Conservation (phyloP, 2,113 vertebrate species). For the Mohoua ochrocephala region DNA sequence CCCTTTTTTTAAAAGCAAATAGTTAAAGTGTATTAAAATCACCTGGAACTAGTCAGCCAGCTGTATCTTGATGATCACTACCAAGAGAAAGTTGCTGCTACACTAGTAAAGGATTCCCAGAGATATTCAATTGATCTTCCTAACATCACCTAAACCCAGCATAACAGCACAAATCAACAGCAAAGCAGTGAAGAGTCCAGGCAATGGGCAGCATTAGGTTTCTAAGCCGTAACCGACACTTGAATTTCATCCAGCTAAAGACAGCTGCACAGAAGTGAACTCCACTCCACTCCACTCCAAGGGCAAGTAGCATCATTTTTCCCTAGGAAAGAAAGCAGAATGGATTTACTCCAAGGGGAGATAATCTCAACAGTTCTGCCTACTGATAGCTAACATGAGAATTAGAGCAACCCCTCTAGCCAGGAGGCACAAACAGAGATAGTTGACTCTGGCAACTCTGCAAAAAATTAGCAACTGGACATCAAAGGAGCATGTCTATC, state of each 20-base stretch:
- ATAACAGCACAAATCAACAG: not conserved
- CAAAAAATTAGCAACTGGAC: not conserved
- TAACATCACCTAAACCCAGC: not conserved
- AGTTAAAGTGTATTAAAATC: not conserved
- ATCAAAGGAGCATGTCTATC: not conserved
- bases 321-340: not conserved
- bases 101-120: not conserved
- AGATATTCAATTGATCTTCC: not conserved
- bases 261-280: not conserved
- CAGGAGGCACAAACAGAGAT: not conserved
- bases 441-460: not conserved
- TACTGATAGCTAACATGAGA: not conserved
- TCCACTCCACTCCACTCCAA: not conserved
- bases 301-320: not conserved
- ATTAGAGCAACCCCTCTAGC: not conserved
- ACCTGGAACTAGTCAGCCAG: not conserved
- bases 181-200: not conserved
- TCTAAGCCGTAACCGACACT: not conserved
- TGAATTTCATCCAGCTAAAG: not conserved
- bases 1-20: not conserved
- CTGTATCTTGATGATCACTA: not conserved
- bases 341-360: not conserved
- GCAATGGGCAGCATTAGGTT: not conserved
- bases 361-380: not conserved
- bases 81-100: not conserved